These are phyloP conservation scores for Benitochromis conjunctus DNA, from an alignment of 2,113 vertebrate species.

Conservation along the genomic window DNA sequence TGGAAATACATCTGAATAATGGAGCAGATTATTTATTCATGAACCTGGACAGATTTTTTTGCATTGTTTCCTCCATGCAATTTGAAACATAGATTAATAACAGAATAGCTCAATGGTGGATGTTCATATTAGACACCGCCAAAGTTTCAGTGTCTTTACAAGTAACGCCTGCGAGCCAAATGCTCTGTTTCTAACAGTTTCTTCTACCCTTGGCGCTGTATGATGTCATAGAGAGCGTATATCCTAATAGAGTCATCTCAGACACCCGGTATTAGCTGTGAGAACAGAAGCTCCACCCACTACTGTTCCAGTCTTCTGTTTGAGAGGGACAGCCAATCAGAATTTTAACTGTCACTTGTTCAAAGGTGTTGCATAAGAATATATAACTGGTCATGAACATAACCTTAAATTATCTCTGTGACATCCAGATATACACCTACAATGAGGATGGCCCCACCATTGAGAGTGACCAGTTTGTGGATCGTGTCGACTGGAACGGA, in stretches of 20 bases:
- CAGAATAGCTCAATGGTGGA: not conserved
- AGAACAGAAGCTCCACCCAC: not conserved
- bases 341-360: not conserved
- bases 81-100: not conserved
- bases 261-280: not conserved
- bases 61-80: not conserved
- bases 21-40: not conserved
- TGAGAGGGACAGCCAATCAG: not conserved
- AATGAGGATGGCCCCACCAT: conserved; percentile 45
- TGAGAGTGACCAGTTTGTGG: conserved; percentile 66
- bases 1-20: not conserved
- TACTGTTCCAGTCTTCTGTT: fast-evolving
- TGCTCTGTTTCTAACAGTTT: not conserved
- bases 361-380: not conserved
- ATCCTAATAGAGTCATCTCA: not conserved
- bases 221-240: not conserved
- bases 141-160: not conserved
- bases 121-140: not conserved
- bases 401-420: not conserved
- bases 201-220: not conserved
- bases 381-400: not conserved
- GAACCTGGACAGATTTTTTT: not conserved
- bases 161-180: not conserved
- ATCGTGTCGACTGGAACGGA: conserved; percentile 81
- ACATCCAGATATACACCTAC: conserved; percentile 79